Evolutionary conservation across 35 echinoderm and acorn worm species (phyloP), one percentile per base, ranked within the genome.

Genomic region (Ophiothrix spiculata): DNA sequence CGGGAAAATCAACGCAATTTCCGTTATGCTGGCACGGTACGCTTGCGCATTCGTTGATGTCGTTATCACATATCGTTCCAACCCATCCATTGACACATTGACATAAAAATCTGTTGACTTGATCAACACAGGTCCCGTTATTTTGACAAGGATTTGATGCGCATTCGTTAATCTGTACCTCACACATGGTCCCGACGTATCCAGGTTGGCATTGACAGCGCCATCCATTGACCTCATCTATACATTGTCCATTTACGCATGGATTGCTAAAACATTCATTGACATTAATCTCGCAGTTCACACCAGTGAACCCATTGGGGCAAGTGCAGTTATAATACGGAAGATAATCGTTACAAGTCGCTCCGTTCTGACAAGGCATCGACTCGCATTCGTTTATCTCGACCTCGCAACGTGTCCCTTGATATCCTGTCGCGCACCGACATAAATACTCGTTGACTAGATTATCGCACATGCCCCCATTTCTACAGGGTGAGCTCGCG

Each of bases 191-290:
- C 23, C 86, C 91, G 32, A 64, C 74, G 74, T 80, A 93, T 40
- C 91, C 91, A n/a, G 2, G 32, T 11, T 40, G n/a, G 76, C 91
- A 93, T 37, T 35, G 0, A 81, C 91, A 93, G 35, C 37, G n/a
- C 38, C 79, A 93, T 21, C 69, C 46, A 74, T 93, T 93, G 0
- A 32, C n/a, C 1, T 38, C 78, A 19, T 93, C 91, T 25, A 80
- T 19, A 54, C 91, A 93, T 16, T 64, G 80, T 4, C 39, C 87
- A 31, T 88, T 89, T 35, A 40, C 6, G 79, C 91, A 93, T 16
- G 91, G 91, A 38, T 80, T 85, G 69, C 91, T 93, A 0, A 28
- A 17, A 39, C 91, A 93, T 42, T 91, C 89, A 60, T 91, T 78
- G 8, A 81, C 80, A 21, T 86, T 77, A 6, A 29, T 69, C 21